phyloP scores from a whole-genome alignment of 2,888 invertebrate genomes.

The Formica aserva region DNA sequence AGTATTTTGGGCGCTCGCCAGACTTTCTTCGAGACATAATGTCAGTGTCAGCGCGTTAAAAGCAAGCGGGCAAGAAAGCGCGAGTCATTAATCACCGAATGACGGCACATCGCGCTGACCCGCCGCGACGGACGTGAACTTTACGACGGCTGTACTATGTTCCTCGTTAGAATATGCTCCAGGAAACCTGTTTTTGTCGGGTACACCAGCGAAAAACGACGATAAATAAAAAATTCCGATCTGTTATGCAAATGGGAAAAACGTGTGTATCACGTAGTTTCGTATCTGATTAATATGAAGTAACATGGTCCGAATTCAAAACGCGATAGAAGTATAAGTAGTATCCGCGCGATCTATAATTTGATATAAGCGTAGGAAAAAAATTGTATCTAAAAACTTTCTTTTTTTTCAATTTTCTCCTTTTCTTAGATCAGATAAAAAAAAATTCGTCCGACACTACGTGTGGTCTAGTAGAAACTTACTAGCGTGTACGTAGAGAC shows the following conservation, averaged over 20 bases:
- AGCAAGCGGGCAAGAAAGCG: slow-evolving; percentile 26
- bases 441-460: background rate
- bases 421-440: background rate
- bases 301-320: background rate
- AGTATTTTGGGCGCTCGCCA: slow-evolving; percentile 48
- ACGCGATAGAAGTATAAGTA: background rate
- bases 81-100: slow-evolving; percentile 19
- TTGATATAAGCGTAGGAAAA: background rate
- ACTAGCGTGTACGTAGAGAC: background rate
- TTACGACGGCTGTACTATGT: background rate
- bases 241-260: slow-evolving; percentile 20
- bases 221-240: slow-evolving; percentile 28
- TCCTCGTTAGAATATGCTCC: background rate
- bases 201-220: background rate
- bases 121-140: background rate
- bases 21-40: slow-evolving; percentile 33
- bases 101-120: background rate
- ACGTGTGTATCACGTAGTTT: background rate
- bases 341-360: background rate
- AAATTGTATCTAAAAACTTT: background rate
- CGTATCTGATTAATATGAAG: background rate
- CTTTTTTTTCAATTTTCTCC: background rate
- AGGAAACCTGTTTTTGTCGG: background rate
- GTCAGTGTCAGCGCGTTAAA: slow-evolving; percentile 45
- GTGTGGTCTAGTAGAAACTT: slow-evolving; percentile 14